phyloP scores from a whole-genome alignment of 2,888 invertebrate genomes.

The Pachycephus smyrnensis region DNA sequence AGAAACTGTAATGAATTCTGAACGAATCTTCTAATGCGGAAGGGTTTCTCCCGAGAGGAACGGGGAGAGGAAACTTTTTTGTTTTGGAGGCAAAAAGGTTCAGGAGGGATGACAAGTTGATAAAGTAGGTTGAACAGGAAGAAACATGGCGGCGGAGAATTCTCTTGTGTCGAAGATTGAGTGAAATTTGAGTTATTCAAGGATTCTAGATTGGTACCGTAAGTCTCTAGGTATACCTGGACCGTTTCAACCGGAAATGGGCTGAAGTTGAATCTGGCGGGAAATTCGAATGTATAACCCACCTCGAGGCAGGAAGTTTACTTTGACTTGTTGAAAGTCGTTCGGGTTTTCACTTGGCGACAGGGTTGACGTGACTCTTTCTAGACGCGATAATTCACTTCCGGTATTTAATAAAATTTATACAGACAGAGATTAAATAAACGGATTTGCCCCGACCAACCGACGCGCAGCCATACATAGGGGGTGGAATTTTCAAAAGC shows the following conservation, averaged over 20 bases:
- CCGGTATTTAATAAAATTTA: not conserved
- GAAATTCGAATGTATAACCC: not conserved
- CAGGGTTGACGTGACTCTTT: not conserved
- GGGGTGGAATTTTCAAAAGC: not conserved
- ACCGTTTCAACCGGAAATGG: not conserved
- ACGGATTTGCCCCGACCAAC: not conserved
- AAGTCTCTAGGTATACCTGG: not conserved
- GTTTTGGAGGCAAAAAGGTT: too few species aligned
- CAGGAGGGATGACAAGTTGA: not conserved
- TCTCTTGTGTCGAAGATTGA: not conserved
- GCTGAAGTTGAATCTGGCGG: not conserved
- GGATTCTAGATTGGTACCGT: not conserved
- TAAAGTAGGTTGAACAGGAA: not conserved
- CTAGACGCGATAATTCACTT: not conserved
- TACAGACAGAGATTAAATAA: not conserved
- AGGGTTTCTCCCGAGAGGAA: not conserved
- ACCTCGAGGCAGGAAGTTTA: not conserved
- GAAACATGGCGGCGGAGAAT: not conserved
- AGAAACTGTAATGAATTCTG: not conserved
- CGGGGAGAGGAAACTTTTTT: not conserved
- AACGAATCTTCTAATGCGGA: not conserved
- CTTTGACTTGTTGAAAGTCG: not conserved
- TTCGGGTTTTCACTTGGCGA: not conserved
- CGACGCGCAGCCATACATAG: rapidly evolving
- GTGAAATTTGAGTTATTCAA: not conserved